Base-by-base conservation (phyloP, 1,140 invertebrate species). In the Drosophila simulans region DNA sequence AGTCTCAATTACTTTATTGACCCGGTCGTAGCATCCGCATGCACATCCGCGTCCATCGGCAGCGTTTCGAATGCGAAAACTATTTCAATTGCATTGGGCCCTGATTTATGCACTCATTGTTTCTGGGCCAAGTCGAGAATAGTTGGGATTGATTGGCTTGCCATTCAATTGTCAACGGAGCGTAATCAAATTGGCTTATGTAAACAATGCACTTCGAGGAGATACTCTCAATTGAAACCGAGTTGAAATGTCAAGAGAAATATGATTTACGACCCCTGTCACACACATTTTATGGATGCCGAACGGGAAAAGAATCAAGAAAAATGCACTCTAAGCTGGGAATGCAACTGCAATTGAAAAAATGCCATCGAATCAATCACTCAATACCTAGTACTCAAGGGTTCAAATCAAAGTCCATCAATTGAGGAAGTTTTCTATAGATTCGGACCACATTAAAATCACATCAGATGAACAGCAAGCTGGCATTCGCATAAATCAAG, bases 1-100 rank as follows among this genome's bases (percentile, higher is more conserved):
- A 89, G 83, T 83, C 84, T 88, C 83, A 88, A 88, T 88, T 89
- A 88, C 84, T 88, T 84, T 89, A 88, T 86, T 86, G 83, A 83
- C 75, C 68, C 69, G 54, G 46, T 58, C 56, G 60, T 58, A 55
- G 70, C 31, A 57, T 54, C 31, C 45, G 43, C 37, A 20, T 17
- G 55, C 39, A 43, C 42, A 45, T 20, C 43, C 34, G 76, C 75
- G 70, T 20, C 10, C 42, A 17, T 12, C 17, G 59, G 74, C 49
- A 62, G 73, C 58, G 72, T 77, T 78, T 85, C 82, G 70, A 77
- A 76, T 88, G 58, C 63, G 62, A 74, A 69, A 46, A 80, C 78
- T 70, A 69, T 53, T 74, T 43, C 62, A 68, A 49, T 45, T 46
- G 43, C 53, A 40, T 66, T 17, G 52, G 22, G 7, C 34, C 22